Percentiles rank a stretch among this genome's conserved stretches.
Conservation (phyloP, 2,113 vertebrate genomes). For the Pogonocichla stellata region DNA sequence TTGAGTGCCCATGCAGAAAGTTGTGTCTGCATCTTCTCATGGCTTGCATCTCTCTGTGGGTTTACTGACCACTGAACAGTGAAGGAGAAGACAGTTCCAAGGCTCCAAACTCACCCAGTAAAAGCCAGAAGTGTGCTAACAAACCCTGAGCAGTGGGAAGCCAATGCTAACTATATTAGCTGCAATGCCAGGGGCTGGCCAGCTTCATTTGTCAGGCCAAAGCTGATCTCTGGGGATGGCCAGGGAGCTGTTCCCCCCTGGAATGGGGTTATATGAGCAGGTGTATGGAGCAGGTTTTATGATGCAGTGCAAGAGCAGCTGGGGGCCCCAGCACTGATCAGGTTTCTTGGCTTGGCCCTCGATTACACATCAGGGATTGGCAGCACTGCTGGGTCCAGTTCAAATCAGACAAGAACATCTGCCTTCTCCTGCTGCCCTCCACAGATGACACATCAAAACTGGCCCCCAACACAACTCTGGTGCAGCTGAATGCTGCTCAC, state of each 20-base stretch:
- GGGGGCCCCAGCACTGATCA: neutral
- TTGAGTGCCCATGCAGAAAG: neutral
- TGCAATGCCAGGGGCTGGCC: neutral
- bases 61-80: neutral
- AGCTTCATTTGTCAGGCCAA: neutral
- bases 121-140: neutral
- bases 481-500: neutral
- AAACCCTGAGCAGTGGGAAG: neutral
- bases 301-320: neutral
- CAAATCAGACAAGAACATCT: neutral
- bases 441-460: rapidly evolving
- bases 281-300: neutral
- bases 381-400: rapidly evolving
- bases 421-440: neutral
- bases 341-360: neutral
- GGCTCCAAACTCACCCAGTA: neutral
- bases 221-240: neutral
- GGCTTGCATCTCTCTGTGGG: neutral
- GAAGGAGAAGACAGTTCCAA: neutral
- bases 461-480: rapidly evolving
- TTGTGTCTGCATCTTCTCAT: neutral
- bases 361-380: neutral
- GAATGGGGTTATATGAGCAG: neutral
- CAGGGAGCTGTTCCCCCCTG: neutral
- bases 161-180: neutral